Base-by-base conservation (phyloP, 2,888 invertebrate species). In the Gymnocheta viridis region DNA sequence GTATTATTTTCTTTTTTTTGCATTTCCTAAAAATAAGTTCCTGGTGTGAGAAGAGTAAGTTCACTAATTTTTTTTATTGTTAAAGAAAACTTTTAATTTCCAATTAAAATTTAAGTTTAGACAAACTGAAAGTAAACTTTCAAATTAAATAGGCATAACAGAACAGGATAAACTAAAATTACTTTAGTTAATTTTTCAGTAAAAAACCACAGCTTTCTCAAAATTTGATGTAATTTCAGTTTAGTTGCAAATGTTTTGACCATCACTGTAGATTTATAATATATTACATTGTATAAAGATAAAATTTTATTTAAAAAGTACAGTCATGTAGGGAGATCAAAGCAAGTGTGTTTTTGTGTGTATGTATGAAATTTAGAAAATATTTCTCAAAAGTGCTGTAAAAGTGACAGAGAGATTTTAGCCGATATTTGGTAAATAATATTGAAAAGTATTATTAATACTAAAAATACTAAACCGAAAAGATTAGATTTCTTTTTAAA, bases 241-340 rank as follows among this genome's bases (percentile, higher is more conserved):
- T 41, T 17, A 32, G 32, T 51, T n/a, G n/a, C 7, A 29, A 27
- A 54, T 54, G n/a, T 54, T 54, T 54, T 29, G 27, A n/a, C 49
- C 27, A 54, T 29, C 4, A 29, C n/a, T 54, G 54, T 29, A 29
- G 35, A 2, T 29, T 24, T 54, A 2, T 24, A 66, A 49, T 32
- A 49, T 14, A 49, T 47, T 14, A 49, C 7, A 49, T 47, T 14
- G 32, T 49, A 24, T 17, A 67, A 14, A 67, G 22, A 17, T 32
- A 72, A 27, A 58, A 58, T 44, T 62, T 51, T 56, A 64, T 54
- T 54, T 74, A 74, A 74, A 62, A 77, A 67, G 35, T 67, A 58
- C 58, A 58, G 58, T 77, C 47, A n/a, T n/a, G n/a, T n/a, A 27
- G 14, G 44, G 24, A 47, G 54, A 66, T 54, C 14, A 44, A 14